A percentile compares a stretch with the other conserved stretches of the same genome.
phyloP scores from a whole-genome alignment of 2,113 vertebrate species.

The Dinomys branickii region DNA sequence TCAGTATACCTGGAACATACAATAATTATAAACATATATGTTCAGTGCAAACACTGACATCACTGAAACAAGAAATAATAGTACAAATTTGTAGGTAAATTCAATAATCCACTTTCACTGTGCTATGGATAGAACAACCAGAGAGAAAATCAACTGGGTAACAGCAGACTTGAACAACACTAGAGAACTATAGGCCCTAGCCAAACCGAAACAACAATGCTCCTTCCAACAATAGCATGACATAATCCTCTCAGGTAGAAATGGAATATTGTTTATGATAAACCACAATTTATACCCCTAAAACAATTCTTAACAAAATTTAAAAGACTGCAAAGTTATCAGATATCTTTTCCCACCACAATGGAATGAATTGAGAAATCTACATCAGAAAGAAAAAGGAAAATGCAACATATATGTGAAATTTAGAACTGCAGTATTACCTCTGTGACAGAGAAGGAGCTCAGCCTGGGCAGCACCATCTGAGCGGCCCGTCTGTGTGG shows the following conservation, averaged over 20 bases:
- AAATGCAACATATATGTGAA: background rate
- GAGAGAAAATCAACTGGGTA: background rate
- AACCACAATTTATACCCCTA: background rate
- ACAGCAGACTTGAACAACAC: background rate
- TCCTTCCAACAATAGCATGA: background rate
- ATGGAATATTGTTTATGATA: background rate
- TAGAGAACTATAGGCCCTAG: too few relatives aligned
- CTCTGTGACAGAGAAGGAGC: too few relatives aligned
- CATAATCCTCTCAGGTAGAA: background rate
- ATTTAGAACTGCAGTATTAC: background rate
- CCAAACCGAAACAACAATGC: background rate
- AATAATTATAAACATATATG: background rate
- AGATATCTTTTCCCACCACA: background rate
- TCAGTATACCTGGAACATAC: too few relatives aligned
- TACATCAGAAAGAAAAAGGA: background rate
- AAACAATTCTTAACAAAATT: background rate
- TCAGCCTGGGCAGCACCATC: too few relatives aligned
- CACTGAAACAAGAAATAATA: background rate
- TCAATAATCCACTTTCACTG: background rate
- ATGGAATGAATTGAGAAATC: background rate
- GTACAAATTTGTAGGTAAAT: background rate
- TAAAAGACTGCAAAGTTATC: background rate
- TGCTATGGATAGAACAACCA: background rate
- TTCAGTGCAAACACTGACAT: background rate
- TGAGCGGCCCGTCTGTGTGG: too few relatives aligned